Percentiles rank a stretch among this genome's conserved stretches.
Evolutionary conservation across 2,113 vertebrate genomes (phyloP).

Genomic region (Syrmaticus mikado): DNA sequence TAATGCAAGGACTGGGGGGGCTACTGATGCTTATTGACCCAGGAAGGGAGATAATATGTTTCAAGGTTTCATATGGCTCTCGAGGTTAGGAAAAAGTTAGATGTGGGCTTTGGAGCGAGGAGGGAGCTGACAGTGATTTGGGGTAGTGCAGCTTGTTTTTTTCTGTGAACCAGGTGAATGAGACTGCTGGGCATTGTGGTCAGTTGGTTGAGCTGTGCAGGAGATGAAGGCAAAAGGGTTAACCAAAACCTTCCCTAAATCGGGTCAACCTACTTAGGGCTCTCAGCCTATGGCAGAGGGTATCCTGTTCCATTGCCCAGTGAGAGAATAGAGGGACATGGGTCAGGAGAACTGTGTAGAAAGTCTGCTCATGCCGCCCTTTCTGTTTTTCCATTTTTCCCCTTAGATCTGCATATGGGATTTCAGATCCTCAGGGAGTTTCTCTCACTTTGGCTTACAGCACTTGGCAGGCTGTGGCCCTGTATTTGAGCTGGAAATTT

Average conservation of each 20-base stretch:
- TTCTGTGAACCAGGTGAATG: neutral
- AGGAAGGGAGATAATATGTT: neutral
- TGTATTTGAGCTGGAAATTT: neutral
- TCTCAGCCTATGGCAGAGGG: neutral
- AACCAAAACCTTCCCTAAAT: neutral
- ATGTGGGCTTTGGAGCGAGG: neutral
- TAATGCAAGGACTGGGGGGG: neutral
- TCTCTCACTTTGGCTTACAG: neutral
- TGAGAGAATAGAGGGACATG: neutral
- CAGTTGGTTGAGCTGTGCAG: neutral
- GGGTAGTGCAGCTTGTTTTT: neutral
- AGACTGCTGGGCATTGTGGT: neutral
- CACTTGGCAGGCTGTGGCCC: neutral
- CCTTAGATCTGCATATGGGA: neutral
- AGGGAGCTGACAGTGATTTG: neutral
- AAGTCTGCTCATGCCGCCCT: neutral
- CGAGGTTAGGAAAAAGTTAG: neutral
- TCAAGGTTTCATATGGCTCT: neutral
- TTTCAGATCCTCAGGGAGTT: neutral
- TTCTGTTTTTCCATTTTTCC: neutral
- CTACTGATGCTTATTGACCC: conserved; percentile 18
- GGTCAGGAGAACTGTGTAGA: neutral
- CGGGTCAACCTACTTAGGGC: neutral
- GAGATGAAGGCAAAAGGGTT: neutral
- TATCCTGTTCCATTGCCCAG: neutral